phyloP scores from a whole-genome alignment of 2,113 vertebrate genomes.

The Apeltes quadracus region DNA sequence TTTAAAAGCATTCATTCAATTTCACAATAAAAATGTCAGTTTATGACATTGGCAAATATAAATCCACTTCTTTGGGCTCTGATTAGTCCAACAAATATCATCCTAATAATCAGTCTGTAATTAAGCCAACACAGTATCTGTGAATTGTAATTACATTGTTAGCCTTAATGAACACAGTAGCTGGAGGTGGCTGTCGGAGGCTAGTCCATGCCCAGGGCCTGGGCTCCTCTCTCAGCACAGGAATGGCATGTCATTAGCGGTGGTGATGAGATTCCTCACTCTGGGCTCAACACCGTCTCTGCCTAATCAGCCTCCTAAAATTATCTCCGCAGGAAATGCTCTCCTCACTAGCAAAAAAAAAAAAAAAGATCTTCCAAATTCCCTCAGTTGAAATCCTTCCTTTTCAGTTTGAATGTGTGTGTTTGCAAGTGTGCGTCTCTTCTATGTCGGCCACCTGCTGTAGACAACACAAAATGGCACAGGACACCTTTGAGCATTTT shows the following conservation, averaged over 20 bases:
- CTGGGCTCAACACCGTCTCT: slow-evolving; percentile 73
- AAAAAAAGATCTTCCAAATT: slow-evolving; percentile 54
- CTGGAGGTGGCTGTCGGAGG: slow-evolving; percentile 73
- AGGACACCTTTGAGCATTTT: slow-evolving; percentile 66
- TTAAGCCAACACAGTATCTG: slow-evolving; percentile 75
- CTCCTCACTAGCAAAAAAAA: slow-evolving; percentile 55
- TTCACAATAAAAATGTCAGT: slow-evolving; percentile 44
- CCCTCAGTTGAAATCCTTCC: slow-evolving; percentile 45
- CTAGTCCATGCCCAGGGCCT: slow-evolving; percentile 71
- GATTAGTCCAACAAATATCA: slow-evolving; percentile 74
- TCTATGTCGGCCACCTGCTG: slow-evolving; percentile 29
- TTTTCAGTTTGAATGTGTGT: slow-evolving; percentile 14
- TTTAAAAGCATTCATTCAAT: slow-evolving; percentile 27
- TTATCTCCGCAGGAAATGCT: slow-evolving; percentile 77
- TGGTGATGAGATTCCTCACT: slow-evolving; percentile 77
- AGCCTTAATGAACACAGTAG: slow-evolving; percentile 75
- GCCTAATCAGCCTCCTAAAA: slow-evolving; percentile 78
- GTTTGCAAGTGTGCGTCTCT: slow-evolving; percentile 9
- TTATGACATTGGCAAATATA: slow-evolving; percentile 58
- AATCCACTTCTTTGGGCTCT: slow-evolving; percentile 64
- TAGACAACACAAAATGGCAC: slow-evolving; percentile 59
- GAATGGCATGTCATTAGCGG: slow-evolving; percentile 80
- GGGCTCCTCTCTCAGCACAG: slow-evolving; percentile 71
- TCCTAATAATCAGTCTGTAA: slow-evolving; percentile 74
- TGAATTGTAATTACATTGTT: slow-evolving; percentile 76